phyloP scores from a whole-genome alignment of 2,113 vertebrate genomes.

The Semnornis frantzii region DNA sequence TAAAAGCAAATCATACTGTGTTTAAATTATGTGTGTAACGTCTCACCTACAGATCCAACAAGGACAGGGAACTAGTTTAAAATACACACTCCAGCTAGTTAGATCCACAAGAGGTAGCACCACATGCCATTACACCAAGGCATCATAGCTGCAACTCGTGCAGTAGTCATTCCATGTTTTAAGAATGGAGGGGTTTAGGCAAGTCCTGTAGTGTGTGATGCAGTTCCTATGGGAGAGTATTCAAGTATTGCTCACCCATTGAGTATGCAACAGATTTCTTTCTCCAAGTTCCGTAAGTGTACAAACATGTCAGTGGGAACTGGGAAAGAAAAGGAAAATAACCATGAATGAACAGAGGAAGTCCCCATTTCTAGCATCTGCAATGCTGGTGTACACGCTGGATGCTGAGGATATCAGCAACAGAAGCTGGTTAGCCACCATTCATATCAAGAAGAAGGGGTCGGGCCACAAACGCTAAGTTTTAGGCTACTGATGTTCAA shows the following conservation, averaged over 20 bases:
- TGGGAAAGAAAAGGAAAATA: not conserved
- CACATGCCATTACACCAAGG: not conserved
- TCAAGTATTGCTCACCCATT: not conserved
- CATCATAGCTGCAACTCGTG: not conserved
- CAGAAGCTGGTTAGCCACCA: not conserved
- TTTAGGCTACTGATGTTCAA: not conserved
- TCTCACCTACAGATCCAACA: not conserved
- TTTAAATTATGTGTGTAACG: accelerated
- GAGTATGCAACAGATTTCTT: not conserved
- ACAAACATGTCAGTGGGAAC: not conserved
- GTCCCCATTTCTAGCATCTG: not conserved
- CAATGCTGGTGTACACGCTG: accelerated
- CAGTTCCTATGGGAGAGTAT: not conserved
- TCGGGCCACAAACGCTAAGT: not conserved
- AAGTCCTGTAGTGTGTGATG: not conserved
- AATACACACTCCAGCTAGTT: not conserved
- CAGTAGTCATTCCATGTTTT: not conserved
- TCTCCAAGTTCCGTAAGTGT: not conserved
- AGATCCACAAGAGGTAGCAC: not conserved
- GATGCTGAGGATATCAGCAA: not conserved
- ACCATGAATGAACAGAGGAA: not conserved
- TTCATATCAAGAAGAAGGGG: not conserved
- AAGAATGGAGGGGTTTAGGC: not conserved
- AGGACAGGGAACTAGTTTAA: not conserved
- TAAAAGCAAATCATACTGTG: not conserved